phyloP scores from a whole-genome alignment of 2,797 vertebrate genomes.

The Acanthiza pusilla region DNA sequence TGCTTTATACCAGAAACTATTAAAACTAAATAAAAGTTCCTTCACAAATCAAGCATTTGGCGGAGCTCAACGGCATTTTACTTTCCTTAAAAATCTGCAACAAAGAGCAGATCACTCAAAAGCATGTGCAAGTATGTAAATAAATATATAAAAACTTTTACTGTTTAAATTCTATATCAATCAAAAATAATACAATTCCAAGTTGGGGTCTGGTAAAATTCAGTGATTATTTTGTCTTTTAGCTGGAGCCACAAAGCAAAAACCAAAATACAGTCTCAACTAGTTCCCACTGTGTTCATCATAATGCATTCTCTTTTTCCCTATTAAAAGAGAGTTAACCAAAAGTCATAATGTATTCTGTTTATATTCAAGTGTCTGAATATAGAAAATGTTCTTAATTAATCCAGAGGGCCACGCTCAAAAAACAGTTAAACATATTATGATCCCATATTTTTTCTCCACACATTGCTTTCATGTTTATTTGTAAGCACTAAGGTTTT shows the following conservation, averaged over 20 bases:
- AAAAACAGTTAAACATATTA: constrained; percentile 62
- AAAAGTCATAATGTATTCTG: constrained; percentile 47
- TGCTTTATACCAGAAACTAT: neutral
- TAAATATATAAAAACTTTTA: neutral
- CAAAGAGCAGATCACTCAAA: neutral
- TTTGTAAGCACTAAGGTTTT: constrained; percentile 55
- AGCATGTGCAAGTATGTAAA: fast-evolving
- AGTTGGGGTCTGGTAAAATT: neutral
- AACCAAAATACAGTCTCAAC: neutral
- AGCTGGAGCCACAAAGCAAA: neutral
- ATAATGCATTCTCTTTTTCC: constrained; percentile 36
- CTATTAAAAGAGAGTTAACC: constrained; percentile 40
- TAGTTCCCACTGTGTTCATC: constrained; percentile 12
- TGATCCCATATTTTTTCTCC: constrained; percentile 51
- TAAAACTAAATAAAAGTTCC: neutral
- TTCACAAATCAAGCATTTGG: neutral
- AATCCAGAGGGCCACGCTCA: constrained; percentile 41
- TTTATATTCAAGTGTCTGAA: constrained; percentile 60
- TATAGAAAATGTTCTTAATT: constrained; percentile 62
- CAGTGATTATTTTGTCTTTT: neutral
- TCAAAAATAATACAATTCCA: neutral
- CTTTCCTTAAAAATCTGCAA: neutral
- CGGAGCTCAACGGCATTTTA: neutral
- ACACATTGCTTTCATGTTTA: constrained; percentile 61
- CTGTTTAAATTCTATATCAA: neutral